phyloP scores from a whole-genome alignment of 2,797 vertebrate genomes.

The Kryptopterus vitreolus region DNA sequence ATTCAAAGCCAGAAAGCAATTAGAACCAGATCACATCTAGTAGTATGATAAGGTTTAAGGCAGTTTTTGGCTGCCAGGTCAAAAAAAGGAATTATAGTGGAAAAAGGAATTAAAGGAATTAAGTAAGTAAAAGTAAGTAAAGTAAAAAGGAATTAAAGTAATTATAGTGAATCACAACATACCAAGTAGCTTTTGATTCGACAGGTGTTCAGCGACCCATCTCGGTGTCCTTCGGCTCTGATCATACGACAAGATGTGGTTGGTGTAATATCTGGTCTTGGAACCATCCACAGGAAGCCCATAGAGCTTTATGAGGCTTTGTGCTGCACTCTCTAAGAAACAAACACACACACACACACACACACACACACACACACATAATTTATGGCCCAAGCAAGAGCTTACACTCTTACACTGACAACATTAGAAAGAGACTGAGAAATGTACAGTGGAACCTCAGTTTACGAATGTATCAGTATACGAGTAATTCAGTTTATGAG shows the following conservation, averaged over 20 bases:
- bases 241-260: conserved; percentile 82
- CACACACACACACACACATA: background rate
- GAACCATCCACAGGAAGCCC: conserved; percentile 78
- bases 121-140: too few species aligned
- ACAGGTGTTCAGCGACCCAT: conserved; percentile 86
- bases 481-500: too few species aligned
- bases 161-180: conserved; percentile 41
- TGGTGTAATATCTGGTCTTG: conserved; percentile 73
- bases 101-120: too few species aligned
- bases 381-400: background rate
- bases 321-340: conserved; percentile 55
- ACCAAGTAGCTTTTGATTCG: conserved; percentile 76
- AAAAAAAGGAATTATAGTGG: too few species aligned
- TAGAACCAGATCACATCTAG: background rate
- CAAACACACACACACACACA: background rate
- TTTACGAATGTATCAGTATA: too few species aligned
- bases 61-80: background rate
- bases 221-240: conserved; percentile 76
- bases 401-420: background rate
- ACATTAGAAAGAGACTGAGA: background rate
- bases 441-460: background rate
- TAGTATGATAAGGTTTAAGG: background rate
- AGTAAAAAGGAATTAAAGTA: too few species aligned
- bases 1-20: background rate
- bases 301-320: conserved; percentile 68